Conservation (phyloP, 2,888 invertebrate genomes). For the Agelastica alni region DNA sequence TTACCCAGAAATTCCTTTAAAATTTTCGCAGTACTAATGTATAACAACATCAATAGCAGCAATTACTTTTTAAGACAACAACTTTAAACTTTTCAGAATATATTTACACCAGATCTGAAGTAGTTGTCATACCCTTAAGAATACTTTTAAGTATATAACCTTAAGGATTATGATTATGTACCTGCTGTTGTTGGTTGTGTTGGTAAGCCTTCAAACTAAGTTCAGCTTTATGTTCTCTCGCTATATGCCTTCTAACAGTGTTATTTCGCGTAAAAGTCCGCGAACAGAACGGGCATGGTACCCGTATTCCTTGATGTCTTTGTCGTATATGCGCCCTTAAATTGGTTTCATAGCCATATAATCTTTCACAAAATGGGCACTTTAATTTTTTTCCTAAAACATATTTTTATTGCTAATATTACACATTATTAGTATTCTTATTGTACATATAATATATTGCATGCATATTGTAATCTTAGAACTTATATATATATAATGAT, state of each 20-base stretch:
- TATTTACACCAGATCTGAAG: slow-evolving; percentile 46
- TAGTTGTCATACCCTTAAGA: slow-evolving; percentile 12
- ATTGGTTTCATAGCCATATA: slow-evolving; percentile 92
- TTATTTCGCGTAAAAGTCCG: slow-evolving; percentile 92
- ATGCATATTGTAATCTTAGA: too few species aligned
- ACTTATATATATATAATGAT: too few species aligned
- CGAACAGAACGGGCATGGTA: slow-evolving; percentile 88
- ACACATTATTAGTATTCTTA: background rate
- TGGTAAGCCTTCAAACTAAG: slow-evolving; percentile 61
- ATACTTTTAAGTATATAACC: slow-evolving; percentile 59
- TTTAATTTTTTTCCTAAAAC: slow-evolving; percentile 85
- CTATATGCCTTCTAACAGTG: slow-evolving; percentile 88
- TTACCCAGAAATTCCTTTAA: slow-evolving; percentile 23
- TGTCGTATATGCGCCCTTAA: slow-evolving; percentile 89
- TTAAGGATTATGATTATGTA: slow-evolving; percentile 70
- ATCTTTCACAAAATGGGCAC: slow-evolving; percentile 89
- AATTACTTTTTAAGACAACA: slow-evolving; percentile 41
- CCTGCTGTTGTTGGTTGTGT: slow-evolving; percentile 58
- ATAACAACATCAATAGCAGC: slow-evolving; percentile 50
- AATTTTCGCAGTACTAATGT: slow-evolving; percentile 26
- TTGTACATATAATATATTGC: too few species aligned
- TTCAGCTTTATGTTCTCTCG: slow-evolving; percentile 84
- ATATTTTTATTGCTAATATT: background rate
- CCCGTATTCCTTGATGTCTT: slow-evolving; percentile 89
- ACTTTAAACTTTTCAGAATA: slow-evolving; percentile 35